Percentiles rank a stretch among this genome's conserved stretches.
Evolutionary conservation across 2,797 vertebrate genomes (phyloP).

Genomic region (Sebastes diploproa): DNA sequence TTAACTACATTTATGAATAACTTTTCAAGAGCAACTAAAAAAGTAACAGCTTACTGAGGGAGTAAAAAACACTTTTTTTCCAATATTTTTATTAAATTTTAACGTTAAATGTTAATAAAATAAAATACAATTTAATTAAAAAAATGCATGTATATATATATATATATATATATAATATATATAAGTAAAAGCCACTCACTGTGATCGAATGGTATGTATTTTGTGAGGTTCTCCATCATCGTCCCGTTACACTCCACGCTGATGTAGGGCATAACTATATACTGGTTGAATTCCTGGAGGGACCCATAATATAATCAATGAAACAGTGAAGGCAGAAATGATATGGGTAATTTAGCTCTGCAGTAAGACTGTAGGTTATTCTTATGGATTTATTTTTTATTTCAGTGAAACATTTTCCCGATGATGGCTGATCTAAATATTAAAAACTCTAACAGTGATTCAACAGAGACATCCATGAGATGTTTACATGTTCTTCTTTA

Average conservation of each 20-base stretch:
- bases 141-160: too few relatives aligned
- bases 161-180: accelerated
- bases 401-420: neutral
- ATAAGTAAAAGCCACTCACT: conserved; percentile 54
- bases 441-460: neutral
- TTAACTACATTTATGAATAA: neutral
- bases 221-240: neutral
- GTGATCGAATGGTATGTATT: neutral
- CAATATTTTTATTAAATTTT: too few relatives aligned
- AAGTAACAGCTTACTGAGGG: neutral
- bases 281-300: conserved; percentile 16
- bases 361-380: neutral
- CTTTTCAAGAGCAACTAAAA: neutral
- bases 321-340: neutral
- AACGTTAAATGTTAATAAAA: too few relatives aligned
- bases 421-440: neutral
- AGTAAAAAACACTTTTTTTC: too few relatives aligned
- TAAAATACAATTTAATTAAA: too few relatives aligned
- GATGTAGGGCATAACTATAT: neutral
- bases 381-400: neutral
- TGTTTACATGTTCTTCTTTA: neutral
- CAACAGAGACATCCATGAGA: neutral
- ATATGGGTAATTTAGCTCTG: neutral
- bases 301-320: neutral
- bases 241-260: conserved; percentile 54